Base-by-base conservation (phyloP, 2,797 vertebrate species). In the Falco naumanni region DNA sequence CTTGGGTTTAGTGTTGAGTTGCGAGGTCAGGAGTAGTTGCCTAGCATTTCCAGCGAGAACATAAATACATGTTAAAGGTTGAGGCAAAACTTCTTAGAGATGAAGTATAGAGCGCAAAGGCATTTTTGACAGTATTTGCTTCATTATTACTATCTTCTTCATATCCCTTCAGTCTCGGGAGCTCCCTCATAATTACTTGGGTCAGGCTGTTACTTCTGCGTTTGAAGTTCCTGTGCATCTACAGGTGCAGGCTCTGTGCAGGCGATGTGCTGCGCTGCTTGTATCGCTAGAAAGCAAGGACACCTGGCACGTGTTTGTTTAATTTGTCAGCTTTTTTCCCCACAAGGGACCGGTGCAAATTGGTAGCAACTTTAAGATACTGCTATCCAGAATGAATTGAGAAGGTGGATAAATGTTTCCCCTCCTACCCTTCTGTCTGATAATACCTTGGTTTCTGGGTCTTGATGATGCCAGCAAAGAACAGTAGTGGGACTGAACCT, bases 191-290 rank as follows among this genome's bases (percentile, higher is more conserved):
- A 2, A 20, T 33, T 33, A 6, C 45, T 5, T 26, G 29, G 45
- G 47, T 53, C 19, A 11, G 0, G 0, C 41, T 65, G 48, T 71
- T 66, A 0, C 26, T 28, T 39, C 41, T 41, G 29, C 20, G 14
- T 24, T 10, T 61, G 54, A 48, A 31, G 51, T 20, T 77, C 5
- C 8, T 0, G 0, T 81, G 64, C 31, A 9, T 31, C 19, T 29
- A 2, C 43, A 29, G 34, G 47, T 26, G 34, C 10, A 1, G n/a
- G 68, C 21, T 54, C 33, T 69, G 64, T 81, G 25, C 41, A 10
- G 16, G 3, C 31, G 8, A 0, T 9, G 26, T 4, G 1, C 26
- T 59, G 10, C 28, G 12, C 13, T 7, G 8, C 53, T 48, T 16
- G 31, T 53, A 15, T 66, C 43, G 20, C 33, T 1, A 48, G 59